These are phyloP conservation scores for Ectemnius continuus DNA, from an alignment of 2,888 invertebrate species.

Conservation along the genomic window DNA sequence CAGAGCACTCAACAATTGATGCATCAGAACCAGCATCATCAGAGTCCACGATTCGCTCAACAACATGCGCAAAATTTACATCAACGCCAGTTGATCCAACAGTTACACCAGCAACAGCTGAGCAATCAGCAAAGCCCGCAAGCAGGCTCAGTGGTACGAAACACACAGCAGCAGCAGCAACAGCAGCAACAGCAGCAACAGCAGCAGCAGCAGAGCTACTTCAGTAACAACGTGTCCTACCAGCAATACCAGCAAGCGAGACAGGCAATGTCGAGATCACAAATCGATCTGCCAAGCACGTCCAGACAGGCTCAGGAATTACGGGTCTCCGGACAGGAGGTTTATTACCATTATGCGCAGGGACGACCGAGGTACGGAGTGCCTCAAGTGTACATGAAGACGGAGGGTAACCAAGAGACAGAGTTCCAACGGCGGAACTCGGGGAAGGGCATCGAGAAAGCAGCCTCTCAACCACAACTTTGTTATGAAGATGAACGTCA, in stretches of 20 bases:
- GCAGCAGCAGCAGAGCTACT: slow-evolving; percentile 68
- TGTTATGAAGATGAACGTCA: slow-evolving; percentile 79
- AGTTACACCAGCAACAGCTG: slow-evolving; percentile 78
- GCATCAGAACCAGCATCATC: slow-evolving; percentile 72
- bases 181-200: no score
- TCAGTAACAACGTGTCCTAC: slow-evolving; percentile 67
- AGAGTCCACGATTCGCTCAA: slow-evolving; percentile 72
- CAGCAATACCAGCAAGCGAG: slow-evolving; percentile 72
- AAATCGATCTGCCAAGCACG: slow-evolving; percentile 74
- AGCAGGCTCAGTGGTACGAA: slow-evolving; percentile 22
- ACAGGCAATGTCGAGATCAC: slow-evolving; percentile 73
- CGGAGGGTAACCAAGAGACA: slow-evolving; percentile 66
- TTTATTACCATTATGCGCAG: slow-evolving; percentile 73
- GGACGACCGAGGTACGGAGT: slow-evolving; percentile 69
- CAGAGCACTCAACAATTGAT: slow-evolving; percentile 71
- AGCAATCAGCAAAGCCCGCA: slow-evolving; percentile 62
- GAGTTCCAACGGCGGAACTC: slow-evolving; percentile 72
- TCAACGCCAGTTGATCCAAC: slow-evolving; percentile 73
- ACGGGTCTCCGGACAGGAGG: slow-evolving; percentile 69
- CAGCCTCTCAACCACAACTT: slow-evolving; percentile 85
- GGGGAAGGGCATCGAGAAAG: slow-evolving; percentile 73
- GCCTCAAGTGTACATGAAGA: slow-evolving; percentile 73
- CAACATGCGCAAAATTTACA: slow-evolving; percentile 75
- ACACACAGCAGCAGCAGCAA: slow-evolving; percentile 63
- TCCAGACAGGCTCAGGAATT: slow-evolving; percentile 70